Percentiles rank a stretch among this genome's conserved stretches.
phyloP scores from a whole-genome alignment of 2,888 invertebrate species.

The Himalopsyche tibetana region DNA sequence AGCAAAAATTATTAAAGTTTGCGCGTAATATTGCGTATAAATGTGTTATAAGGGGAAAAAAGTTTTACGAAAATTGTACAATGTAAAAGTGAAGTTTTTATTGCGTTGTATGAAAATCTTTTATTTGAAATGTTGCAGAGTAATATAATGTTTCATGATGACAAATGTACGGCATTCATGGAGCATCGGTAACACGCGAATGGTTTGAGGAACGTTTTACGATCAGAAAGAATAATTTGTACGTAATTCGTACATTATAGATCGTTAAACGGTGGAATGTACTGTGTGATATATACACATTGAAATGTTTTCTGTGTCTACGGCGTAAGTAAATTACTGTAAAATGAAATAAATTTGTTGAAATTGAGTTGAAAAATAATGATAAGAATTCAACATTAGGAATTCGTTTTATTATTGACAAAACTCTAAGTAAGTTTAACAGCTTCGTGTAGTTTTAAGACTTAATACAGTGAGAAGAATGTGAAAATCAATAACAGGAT shows the following conservation, averaged over 20 bases:
- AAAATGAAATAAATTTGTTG: too few species aligned
- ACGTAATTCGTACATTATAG: background rate
- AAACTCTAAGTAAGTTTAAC: too few species aligned
- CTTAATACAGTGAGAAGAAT: too few species aligned
- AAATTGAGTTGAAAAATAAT: too few species aligned
- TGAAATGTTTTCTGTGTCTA: too few species aligned
- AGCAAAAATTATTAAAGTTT: background rate
- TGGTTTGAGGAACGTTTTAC: constrained; percentile 9
- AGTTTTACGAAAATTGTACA: constrained; percentile 7
- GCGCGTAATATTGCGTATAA: background rate
- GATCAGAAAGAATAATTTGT: constrained; percentile 3
- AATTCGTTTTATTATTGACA: too few species aligned
- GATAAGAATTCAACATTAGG: too few species aligned
- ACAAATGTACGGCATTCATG: constrained; percentile 15
- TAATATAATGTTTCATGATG: background rate
- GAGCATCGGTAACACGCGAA: background rate
- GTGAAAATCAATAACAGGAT: too few species aligned
- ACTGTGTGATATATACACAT: background rate
- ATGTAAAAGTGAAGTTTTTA: constrained; percentile 24
- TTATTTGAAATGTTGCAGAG: constrained; percentile 22
- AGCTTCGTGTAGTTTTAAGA: too few species aligned
- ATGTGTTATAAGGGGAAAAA: background rate
- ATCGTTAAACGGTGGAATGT: background rate
- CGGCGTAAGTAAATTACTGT: too few species aligned
- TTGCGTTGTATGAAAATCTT: constrained; percentile 12